Evolutionary conservation across 2,797 vertebrate genomes (phyloP), one percentile per base, ranked within the genome.

Genomic region (Pseudomugil tenellus): DNA sequence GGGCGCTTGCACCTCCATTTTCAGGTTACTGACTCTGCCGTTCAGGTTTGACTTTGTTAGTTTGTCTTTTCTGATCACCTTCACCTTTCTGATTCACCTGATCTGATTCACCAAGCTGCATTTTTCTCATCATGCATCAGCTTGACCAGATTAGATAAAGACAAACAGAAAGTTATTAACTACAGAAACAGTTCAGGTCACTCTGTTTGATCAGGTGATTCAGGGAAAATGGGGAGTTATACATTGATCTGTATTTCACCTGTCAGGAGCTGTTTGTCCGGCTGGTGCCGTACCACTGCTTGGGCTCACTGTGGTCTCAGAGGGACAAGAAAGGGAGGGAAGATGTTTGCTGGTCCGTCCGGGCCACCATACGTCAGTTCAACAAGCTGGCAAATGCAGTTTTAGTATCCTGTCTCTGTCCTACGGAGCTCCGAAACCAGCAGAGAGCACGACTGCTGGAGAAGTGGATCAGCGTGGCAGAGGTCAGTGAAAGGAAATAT

Each of bases 381-480:
- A 98, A 98, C 92, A 93, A 90, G 35, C 79, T 97, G 87, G 94
- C 95, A 8, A 96, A 96, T 0, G 94, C 96, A 0, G 96, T 97
- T 11, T 89, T 95, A 3, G 94, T 94, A 3, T 97, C 96, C 39
- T 96, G 96, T 65, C 93, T 98, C 35, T 92, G 91, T 74, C 89
- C 94, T 8, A 94, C 92, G 0, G 83, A 82, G 13, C 94, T 97
- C n/a, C 93, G 94, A 59, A 94, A 93, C 52, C 92, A 96, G 6
- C 96, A 97, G 87, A 93, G 96, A 72, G 96, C 95, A 0, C 92
- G 95, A 0, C 91, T 98, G 16, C 89, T 98, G 84, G 96, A 96
- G 92, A 97, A 97, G 59, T 98, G 96, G 97, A 96, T 98, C 91
- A 92, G 92, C 0, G 96, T 97, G 73, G 96, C 97, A 0, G 95